phyloP scores from a whole-genome alignment of 2,888 invertebrate genomes.

The Minunthozetes semirufus region DNA sequence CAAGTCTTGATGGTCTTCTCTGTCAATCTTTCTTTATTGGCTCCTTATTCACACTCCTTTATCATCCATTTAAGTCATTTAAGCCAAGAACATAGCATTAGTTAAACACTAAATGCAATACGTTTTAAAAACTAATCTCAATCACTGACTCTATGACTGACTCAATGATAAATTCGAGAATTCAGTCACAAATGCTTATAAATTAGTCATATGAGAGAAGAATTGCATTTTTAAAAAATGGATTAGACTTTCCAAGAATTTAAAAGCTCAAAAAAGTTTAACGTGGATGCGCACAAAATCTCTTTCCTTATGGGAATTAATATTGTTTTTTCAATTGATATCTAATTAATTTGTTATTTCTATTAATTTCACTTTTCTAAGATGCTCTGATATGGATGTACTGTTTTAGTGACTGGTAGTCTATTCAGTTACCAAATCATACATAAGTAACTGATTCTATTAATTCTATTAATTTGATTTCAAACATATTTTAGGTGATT shows the following conservation, averaged over 20 bases:
- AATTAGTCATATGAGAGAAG: constrained; percentile 28
- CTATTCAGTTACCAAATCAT: too few species aligned
- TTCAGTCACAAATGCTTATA: constrained; percentile 4
- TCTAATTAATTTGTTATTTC: too few species aligned
- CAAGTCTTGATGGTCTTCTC: constrained; percentile 13
- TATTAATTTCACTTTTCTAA: too few species aligned
- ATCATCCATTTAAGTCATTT: constrained; percentile 28
- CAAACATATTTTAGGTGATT: too few species aligned
- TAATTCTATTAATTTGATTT: too few species aligned
- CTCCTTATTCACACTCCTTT: constrained; percentile 8
- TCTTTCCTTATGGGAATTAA: too few species aligned
- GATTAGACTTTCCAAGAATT: constrained; percentile 2
- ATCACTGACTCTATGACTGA: too few species aligned
- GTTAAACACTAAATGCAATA: constrained; percentile 18
- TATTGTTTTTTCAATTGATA: too few species aligned
- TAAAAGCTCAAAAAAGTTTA: background rate
- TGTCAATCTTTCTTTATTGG: constrained; percentile 23
- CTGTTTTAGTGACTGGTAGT: too few species aligned
- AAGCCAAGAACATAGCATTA: background rate
- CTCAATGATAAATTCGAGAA: constrained; percentile 2
- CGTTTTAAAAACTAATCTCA: constrained; percentile 12
- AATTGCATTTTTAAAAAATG: background rate
- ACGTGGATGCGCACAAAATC: background rate
- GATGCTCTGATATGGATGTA: too few species aligned
- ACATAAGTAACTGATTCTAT: too few species aligned